These are phyloP conservation scores for Sericinus montela DNA, from an alignment of 2,888 invertebrate species.

Conservation along the genomic window DNA sequence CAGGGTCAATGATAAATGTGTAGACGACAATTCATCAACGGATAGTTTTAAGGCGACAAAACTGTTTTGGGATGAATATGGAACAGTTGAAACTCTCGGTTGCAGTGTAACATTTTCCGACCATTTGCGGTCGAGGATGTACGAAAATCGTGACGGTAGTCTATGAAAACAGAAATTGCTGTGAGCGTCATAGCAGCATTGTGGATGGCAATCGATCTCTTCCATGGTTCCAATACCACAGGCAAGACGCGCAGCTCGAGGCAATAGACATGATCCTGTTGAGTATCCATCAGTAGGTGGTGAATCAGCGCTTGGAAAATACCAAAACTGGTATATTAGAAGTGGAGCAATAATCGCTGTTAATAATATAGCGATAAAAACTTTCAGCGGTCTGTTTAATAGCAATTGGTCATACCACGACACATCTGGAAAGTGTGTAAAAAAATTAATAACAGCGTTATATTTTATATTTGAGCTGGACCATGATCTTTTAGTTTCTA, in stretches of 20 bases:
- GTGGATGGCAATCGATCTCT: constrained; percentile 51
- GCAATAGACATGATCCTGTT: constrained; percentile 56
- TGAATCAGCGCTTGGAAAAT: constrained; percentile 38
- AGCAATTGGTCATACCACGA: constrained; percentile 61
- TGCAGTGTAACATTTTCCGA: constrained; percentile 43
- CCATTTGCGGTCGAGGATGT: constrained; percentile 53
- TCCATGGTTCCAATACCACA: constrained; percentile 54
- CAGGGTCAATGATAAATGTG: constrained; percentile 55
- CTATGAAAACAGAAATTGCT: constrained; percentile 71
- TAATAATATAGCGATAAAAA: constrained; percentile 37
- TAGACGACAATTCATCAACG: constrained; percentile 52
- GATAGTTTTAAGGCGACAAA: constrained; percentile 43
- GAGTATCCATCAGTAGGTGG: constrained; percentile 59
- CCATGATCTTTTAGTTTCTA: no score
- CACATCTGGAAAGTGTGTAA: constrained; percentile 45
- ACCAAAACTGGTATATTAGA: constrained; percentile 51
- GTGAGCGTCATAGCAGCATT: constrained; percentile 73
- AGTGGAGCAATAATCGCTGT: constrained; percentile 45
- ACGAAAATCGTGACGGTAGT: constrained; percentile 73
- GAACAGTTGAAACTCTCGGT: constrained; percentile 50
- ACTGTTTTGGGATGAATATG: constrained; percentile 46
- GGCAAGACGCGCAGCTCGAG: constrained; percentile 44
- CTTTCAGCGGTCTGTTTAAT: constrained; percentile 54
- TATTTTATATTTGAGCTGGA: no score
- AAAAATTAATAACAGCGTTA: no score